Conservation (phyloP, 2,888 invertebrate genomes). For the Drosophila incognita region DNA sequence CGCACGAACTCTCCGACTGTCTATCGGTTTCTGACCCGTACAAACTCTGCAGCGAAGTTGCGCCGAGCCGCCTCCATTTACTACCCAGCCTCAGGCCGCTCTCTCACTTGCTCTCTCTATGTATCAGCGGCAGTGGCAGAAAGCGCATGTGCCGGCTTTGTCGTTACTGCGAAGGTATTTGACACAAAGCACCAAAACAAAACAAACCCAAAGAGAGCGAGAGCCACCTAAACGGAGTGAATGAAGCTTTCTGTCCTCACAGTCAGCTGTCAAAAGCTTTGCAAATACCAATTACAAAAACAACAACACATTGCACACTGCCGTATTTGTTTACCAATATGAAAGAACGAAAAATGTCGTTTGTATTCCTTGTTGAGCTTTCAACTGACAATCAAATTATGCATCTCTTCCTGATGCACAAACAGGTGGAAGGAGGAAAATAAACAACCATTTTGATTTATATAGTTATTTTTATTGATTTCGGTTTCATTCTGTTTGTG, state of each 20-base stretch:
- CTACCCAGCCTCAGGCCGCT: conserved; percentile 46
- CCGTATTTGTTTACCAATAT: conserved; percentile 49
- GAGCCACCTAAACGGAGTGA: conserved; percentile 12
- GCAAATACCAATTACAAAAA: background rate
- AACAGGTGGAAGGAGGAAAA: background rate
- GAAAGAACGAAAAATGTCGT: background rate
- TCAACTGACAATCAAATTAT: conserved; percentile 1
- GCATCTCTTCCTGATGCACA: background rate
- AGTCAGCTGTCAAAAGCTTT: conserved; percentile 69
- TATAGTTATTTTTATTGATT: conserved; percentile 76
- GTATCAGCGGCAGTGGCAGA: background rate
- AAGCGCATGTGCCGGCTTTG: conserved; percentile 58
- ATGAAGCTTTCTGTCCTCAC: conserved; percentile 60
- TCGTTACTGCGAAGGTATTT: conserved; percentile 48
- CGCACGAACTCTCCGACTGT: conserved; percentile 68
- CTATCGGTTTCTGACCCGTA: conserved; percentile 74
- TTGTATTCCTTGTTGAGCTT: conserved; percentile 22
- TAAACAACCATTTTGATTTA: conserved; percentile 22
- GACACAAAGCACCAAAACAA: conserved; percentile 52
- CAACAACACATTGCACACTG: conserved; percentile 23
- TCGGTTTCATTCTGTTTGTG: conserved; percentile 63
- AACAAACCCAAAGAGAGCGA: conserved; percentile 54
- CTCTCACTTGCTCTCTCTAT: conserved; percentile 17
- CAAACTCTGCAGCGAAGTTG: conserved; percentile 77
- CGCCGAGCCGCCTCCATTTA: conserved; percentile 49